phyloP scores from a whole-genome alignment of 1,140 invertebrate genomes.

The Parasteatoda tepidariorum region DNA sequence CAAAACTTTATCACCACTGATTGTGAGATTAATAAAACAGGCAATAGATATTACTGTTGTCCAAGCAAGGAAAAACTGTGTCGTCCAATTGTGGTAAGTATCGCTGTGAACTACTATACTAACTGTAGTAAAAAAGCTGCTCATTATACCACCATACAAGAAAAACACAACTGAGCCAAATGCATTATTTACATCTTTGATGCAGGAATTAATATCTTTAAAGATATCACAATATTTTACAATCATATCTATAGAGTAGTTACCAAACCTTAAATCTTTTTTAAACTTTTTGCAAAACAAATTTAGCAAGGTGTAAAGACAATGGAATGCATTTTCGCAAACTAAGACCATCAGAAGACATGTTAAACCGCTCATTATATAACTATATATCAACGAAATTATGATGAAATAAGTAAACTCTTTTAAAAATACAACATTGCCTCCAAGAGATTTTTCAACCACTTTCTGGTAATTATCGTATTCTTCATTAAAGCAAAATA shows the following conservation, averaged over 20 bases:
- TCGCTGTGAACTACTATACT: neutral
- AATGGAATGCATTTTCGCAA: neutral
- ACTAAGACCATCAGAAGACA: neutral
- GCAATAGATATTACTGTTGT: neutral
- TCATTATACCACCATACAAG: neutral
- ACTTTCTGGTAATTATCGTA: neutral
- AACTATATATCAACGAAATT: neutral
- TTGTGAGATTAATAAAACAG: neutral
- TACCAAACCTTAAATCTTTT: neutral
- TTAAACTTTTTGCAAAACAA: neutral
- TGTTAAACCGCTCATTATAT: neutral
- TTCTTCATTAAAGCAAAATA: slow-evolving; percentile 16
- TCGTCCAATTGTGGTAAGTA: neutral
- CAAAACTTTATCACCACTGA: neutral
- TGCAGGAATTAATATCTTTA: neutral
- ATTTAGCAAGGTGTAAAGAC: neutral
- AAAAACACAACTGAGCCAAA: neutral
- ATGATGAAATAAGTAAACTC: neutral
- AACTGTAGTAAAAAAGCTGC: slow-evolving; percentile 1
- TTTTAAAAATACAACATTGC: neutral
- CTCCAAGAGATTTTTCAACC: neutral
- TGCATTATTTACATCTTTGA: neutral
- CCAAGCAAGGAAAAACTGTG: neutral
- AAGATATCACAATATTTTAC: neutral
- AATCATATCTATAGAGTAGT: neutral